Percentiles rank a stretch among this genome's conserved stretches.
Conservation (phyloP, 2,888 invertebrate genomes). For the Tiliacea citrago region DNA sequence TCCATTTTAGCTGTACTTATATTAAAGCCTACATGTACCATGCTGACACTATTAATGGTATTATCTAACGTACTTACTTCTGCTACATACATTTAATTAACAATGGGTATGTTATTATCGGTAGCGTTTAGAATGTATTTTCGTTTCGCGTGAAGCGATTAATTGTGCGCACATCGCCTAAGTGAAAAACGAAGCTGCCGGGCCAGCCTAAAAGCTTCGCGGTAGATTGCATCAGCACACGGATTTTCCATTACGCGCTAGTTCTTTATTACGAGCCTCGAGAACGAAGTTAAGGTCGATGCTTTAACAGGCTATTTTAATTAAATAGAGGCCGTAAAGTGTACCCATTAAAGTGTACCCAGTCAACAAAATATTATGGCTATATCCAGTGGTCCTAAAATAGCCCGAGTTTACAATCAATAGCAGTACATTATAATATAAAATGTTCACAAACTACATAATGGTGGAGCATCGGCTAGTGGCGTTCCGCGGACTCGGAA, state of each 20-base stretch:
- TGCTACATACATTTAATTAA: constrained; percentile 26
- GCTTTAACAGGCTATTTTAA: constrained; percentile 67
- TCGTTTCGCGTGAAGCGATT: constrained; percentile 75
- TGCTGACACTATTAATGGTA: not conserved
- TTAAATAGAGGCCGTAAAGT: constrained; percentile 63
- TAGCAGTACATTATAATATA: constrained; percentile 56
- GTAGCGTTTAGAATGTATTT: constrained; percentile 49
- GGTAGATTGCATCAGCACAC: constrained; percentile 89
- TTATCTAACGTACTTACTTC: not conserved
- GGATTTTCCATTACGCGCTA: constrained; percentile 87
- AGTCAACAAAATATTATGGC: constrained; percentile 48
- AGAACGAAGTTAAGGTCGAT: constrained; percentile 67
- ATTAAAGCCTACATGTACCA: not conserved
- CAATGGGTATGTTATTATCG: constrained; percentile 9
- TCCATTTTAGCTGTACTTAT: not conserved
- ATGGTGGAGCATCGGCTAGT: constrained; percentile 68
- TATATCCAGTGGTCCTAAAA: constrained; percentile 38
- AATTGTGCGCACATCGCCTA: constrained; percentile 83
- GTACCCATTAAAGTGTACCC: constrained; percentile 39
- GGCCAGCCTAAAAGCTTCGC: constrained; percentile 85
- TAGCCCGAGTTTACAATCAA: constrained; percentile 44
- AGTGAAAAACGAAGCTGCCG: constrained; percentile 84
- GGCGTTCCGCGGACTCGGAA: constrained; percentile 69
- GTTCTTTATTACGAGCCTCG: constrained; percentile 75
- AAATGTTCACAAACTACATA: constrained; percentile 61